Conservation (phyloP, 2,113 vertebrate genomes). For the Toxotes jaculatrix region DNA sequence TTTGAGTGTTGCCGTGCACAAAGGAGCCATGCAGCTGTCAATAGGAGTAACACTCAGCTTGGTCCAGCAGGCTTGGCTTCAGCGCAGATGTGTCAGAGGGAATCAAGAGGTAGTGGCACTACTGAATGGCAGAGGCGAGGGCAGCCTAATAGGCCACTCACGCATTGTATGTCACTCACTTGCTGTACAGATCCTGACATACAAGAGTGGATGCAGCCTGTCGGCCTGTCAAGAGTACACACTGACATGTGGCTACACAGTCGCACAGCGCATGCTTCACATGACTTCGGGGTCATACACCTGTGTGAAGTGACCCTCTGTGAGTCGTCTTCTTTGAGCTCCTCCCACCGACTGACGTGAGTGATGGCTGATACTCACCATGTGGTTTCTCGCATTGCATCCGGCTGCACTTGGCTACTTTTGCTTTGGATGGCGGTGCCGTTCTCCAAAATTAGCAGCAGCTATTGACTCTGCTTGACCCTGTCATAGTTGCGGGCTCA, state of each 20-base stretch:
- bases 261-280: background rate
- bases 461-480: conserved; percentile 63
- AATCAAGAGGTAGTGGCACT: conserved; percentile 54
- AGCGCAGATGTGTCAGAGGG: conserved; percentile 62
- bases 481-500: conserved; percentile 62
- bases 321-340: conserved; percentile 35
- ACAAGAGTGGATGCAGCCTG: conserved; percentile 26
- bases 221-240: conserved; percentile 49
- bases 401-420: background rate
- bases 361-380: conserved; percentile 22
- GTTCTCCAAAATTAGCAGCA: conserved; percentile 59
- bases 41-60: conserved; percentile 57
- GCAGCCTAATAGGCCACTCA: conserved; percentile 63
- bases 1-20: conserved; percentile 48
- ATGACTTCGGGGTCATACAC: conserved; percentile 37
- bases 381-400: conserved; percentile 11
- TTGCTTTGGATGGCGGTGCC: background rate
- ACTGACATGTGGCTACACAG: conserved; percentile 43
- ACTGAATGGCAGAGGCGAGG: conserved; percentile 32
- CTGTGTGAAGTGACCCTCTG: conserved; percentile 32
- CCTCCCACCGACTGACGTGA: conserved; percentile 40
- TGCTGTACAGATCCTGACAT: conserved; percentile 57
- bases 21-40: conserved; percentile 58
- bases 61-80: conserved; percentile 56
- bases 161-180: conserved; percentile 65